A percentile compares a stretch with the other conserved stretches of the same genome.
phyloP scores from a whole-genome alignment of 2,113 vertebrate genomes.

The Notechis scutatus region DNA sequence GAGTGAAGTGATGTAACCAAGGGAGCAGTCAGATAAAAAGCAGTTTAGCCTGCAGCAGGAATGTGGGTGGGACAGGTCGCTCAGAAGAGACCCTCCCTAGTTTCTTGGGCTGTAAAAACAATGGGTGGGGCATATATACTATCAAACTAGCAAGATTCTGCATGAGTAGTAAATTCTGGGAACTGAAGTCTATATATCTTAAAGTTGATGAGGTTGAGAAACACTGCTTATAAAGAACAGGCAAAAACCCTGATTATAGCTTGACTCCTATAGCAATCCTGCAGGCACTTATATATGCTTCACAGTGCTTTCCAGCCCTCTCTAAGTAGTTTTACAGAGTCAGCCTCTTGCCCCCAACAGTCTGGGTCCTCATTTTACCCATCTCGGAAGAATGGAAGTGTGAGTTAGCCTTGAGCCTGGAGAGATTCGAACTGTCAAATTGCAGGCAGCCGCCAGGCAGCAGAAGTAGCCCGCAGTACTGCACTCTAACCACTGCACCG shows the following conservation, averaged over 20 bases:
- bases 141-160: not conserved
- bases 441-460: too few relatives aligned
- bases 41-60: not conserved
- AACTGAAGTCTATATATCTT: not conserved
- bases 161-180: not conserved
- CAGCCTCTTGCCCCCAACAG: too few relatives aligned
- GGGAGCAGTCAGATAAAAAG: not conserved
- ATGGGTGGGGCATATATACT: not conserved
- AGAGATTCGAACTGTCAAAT: too few relatives aligned
- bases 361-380: too few relatives aligned
- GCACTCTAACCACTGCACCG: too few relatives aligned
- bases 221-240: not conserved
- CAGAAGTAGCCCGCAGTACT: too few relatives aligned
- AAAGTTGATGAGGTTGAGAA: not conserved
- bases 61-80: not conserved
- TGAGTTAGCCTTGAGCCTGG: too few relatives aligned
- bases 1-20: not conserved
- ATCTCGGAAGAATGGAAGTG: too few relatives aligned
- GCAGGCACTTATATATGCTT: too few relatives aligned
- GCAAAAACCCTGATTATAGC: not conserved
- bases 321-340: too few relatives aligned
- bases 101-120: not conserved
- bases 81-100: not conserved
- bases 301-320: too few relatives aligned
- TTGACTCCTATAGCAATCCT: not conserved